A percentile compares a stretch with the other conserved stretches of the same genome.
Evolutionary conservation across 2,113 vertebrate genomes (phyloP).

Genomic region (Typhlomys cinereus): DNA sequence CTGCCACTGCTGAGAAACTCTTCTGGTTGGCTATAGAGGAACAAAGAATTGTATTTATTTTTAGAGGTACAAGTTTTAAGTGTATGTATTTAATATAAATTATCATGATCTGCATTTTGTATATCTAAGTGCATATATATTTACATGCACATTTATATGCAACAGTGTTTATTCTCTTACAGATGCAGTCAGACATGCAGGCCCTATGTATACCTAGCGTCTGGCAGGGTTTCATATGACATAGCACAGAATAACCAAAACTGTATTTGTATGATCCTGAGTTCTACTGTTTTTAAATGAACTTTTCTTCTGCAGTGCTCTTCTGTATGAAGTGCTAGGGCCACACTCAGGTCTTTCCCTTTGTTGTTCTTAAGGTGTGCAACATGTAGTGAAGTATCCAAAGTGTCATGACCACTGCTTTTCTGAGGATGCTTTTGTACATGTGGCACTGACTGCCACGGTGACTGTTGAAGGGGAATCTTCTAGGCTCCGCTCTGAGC

Average conservation of each 20-base stretch:
- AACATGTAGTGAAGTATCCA: constrained; percentile 44
- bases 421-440: constrained; percentile 62
- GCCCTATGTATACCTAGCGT: constrained; percentile 36
- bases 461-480: constrained; percentile 63
- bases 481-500: too few species aligned
- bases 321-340: constrained; percentile 69
- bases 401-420: constrained; percentile 36
- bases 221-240: constrained; percentile 72
- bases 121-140: constrained; percentile 64
- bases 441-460: constrained; percentile 69
- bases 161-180: constrained; percentile 65
- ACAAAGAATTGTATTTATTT: constrained; percentile 75
- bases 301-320: constrained; percentile 69
- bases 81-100: constrained; percentile 77
- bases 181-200: constrained; percentile 53
- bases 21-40: constrained; percentile 69
- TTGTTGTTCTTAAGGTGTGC: constrained; percentile 67
- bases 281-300: constrained; percentile 81
- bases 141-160: too few species aligned
- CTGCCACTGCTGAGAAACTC: constrained; percentile 54
- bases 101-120: constrained; percentile 78
- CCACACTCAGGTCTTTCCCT: constrained; percentile 64
- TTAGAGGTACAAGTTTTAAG: constrained; percentile 75
- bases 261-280: constrained; percentile 74
- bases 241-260: constrained; percentile 77